Percentiles rank a stretch among this genome's conserved stretches.
phyloP scores from a whole-genome alignment of 2,113 vertebrate species.

The Gnathonemus echidnorhynchus region DNA sequence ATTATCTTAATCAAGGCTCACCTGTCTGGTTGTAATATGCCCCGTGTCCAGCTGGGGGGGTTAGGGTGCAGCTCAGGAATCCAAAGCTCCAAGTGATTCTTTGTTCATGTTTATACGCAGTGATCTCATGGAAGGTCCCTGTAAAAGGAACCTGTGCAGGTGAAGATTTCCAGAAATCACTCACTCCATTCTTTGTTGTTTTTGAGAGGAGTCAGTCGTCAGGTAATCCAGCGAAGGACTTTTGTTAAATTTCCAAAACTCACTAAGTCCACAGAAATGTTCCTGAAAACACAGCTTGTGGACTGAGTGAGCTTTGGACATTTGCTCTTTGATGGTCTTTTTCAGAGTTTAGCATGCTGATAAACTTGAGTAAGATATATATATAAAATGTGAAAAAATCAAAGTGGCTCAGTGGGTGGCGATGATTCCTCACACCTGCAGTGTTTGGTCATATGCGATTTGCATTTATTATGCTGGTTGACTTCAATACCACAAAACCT shows the following conservation, averaged over 20 bases:
- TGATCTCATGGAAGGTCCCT: neutral
- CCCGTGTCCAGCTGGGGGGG: neutral
- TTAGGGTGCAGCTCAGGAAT: neutral
- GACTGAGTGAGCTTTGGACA: neutral
- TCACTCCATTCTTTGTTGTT: neutral
- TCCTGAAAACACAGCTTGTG: neutral
- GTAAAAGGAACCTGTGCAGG: neutral
- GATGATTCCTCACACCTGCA: neutral
- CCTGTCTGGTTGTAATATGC: neutral
- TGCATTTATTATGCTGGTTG: neutral
- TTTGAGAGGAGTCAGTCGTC: neutral
- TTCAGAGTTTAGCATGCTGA: neutral
- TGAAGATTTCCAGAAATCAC: neutral
- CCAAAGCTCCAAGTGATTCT: neutral
- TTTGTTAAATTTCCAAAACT: neutral
- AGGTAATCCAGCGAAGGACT: neutral
- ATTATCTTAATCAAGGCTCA: neutral
- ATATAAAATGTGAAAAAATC: neutral
- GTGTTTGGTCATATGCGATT: neutral
- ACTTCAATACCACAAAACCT: neutral
- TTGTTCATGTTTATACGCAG: neutral
- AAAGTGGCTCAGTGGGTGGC: neutral
- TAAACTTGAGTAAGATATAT: neutral
- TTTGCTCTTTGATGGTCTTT: neutral
- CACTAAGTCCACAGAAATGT: neutral